Evolutionary conservation across 2,113 vertebrate species (phyloP).

Genomic region (Chaetops frenatus): DNA sequence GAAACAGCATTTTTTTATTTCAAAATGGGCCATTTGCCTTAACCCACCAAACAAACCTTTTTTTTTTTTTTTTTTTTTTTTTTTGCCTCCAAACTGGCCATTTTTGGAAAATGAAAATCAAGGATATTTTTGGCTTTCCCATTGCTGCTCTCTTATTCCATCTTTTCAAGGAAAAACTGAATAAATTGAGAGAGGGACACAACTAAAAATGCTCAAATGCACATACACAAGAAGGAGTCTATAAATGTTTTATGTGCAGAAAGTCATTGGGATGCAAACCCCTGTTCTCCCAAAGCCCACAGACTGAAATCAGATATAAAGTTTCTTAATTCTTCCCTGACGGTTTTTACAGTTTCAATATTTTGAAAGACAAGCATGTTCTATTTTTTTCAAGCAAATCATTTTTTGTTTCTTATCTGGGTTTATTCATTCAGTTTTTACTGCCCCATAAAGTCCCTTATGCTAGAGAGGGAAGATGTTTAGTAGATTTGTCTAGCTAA

Average conservation of each 20-base stretch:
- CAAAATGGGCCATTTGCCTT: neutral
- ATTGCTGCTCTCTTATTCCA: neutral
- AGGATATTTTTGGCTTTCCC: conserved; percentile 16
- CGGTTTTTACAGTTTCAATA: neutral
- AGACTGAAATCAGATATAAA: neutral
- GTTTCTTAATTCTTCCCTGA: neutral
- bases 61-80: neutral
- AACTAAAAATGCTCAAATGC: neutral
- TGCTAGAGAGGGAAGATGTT: neutral
- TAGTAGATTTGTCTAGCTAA: neutral
- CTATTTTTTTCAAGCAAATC: neutral
- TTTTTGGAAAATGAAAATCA: conserved; percentile 34
- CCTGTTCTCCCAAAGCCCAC: neutral
- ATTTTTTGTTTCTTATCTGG: neutral
- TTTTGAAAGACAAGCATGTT: neutral
- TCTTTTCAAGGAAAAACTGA: neutral
- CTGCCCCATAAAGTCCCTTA: neutral
- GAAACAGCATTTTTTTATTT: neutral
- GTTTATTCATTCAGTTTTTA: neutral
- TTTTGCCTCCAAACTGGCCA: neutral
- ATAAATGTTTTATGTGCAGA: neutral
- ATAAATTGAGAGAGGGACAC: neutral
- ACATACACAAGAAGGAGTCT: neutral
- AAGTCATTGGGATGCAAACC: neutral
- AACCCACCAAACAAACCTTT: neutral